Evolutionary conservation across 2,888 invertebrate genomes (phyloP), one percentile per base, ranked within the genome.

Genomic region (Artemia sp.): DNA sequence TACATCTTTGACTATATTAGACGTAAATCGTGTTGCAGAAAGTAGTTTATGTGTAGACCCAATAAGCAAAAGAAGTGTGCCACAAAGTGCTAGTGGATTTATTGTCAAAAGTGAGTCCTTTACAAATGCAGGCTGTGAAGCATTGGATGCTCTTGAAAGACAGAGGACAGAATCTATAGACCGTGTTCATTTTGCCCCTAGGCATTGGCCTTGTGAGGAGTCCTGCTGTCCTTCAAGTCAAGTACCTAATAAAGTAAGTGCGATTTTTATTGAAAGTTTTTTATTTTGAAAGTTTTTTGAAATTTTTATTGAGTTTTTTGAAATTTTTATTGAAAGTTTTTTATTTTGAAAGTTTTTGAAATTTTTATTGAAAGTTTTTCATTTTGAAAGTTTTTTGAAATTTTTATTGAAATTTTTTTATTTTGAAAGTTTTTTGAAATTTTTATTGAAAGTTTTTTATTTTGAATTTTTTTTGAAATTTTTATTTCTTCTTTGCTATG

Each of bases 21-120:
- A 82, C 74, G 74, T 81, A 70, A 77, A 79, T n/a, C 78, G 79
- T n/a, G 79, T 80, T 72, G 76, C 78, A 67, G 78, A 76, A 66
- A 79, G 79, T 79, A 90, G 90, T 82, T 83, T 91, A 77, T 91
- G 91, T 81, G 88, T 91, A 78, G 91, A 90, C 81, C 90, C 91
- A 71, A 79, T 91, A 82, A 73, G 72, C n/a, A 71, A 69, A 12
- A 19, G 67, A 51, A 69, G 68, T 52, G 69, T 58, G 64, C 10
- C 64, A 24, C 64, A 58, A 8, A 58, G 64, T 58, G 64, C 64
- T 24, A 58, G 64, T 58, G 64, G 64, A n/a, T 58, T 58, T 58
- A 58, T 58, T 58, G 64, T 58, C 8, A 58, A 58, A 10, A 58
- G 64, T 58, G 64, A 58, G 9, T 58, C 64, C 14, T 58, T 58